Evolutionary conservation across 2,888 invertebrate genomes (phyloP).

Genomic region (Ceriagrion tenellum): DNA sequence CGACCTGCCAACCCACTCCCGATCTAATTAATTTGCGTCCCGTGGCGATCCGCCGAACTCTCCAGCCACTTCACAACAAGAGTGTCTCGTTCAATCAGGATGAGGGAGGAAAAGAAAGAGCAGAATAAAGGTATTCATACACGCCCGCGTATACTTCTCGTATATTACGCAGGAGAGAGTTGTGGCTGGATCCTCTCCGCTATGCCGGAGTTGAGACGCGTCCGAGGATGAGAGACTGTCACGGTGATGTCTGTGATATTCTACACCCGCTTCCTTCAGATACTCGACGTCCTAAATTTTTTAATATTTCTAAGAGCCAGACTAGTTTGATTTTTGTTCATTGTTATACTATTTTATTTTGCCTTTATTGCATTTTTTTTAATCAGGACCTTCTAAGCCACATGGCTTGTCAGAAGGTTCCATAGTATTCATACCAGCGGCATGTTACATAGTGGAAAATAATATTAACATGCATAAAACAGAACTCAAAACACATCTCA

Average conservation of each 20-base stretch:
- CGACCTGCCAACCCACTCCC: neutral
- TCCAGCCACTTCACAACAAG: neutral
- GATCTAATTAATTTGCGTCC: constrained; percentile 50
- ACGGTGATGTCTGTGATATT: neutral
- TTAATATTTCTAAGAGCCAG: too few relatives aligned
- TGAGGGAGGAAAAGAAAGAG: neutral
- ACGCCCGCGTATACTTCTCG: neutral
- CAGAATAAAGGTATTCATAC: neutral
- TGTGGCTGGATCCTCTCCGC: neutral
- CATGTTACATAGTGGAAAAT: too few relatives aligned
- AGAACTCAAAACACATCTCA: too few relatives aligned
- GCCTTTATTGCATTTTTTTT: too few relatives aligned
- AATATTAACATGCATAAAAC: too few relatives aligned
- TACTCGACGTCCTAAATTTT: too few relatives aligned
- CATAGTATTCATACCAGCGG: too few relatives aligned
- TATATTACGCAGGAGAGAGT: neutral
- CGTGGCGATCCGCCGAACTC: constrained; percentile 23
- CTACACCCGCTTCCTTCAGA: neutral
- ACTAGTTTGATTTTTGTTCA: too few relatives aligned
- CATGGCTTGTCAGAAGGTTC: too few relatives aligned
- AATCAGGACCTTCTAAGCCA: too few relatives aligned
- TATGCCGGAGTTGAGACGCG: neutral
- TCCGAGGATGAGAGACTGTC: neutral
- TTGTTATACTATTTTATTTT: too few relatives aligned
- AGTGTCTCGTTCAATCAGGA: constrained; percentile 30